Base-by-base conservation (phyloP, 2,797 vertebrate genomes). In the Atherinosoma microstoma region DNA sequence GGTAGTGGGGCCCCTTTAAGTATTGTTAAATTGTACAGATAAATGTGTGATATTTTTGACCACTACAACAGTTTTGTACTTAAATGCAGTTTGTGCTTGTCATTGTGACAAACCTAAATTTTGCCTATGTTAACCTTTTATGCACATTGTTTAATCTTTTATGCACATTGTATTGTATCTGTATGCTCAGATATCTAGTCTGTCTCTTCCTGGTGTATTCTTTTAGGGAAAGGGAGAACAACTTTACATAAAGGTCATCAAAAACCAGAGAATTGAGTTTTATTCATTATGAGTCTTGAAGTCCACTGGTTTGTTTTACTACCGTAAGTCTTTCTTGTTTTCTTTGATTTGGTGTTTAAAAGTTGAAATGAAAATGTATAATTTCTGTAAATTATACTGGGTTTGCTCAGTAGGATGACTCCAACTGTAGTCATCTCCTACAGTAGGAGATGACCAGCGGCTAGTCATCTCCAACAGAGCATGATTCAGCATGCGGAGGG, bases 11-110 rank as follows among this genome's bases (percentile, higher is more conserved):
- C 90, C 77, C 82, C 88, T 92, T 92, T 83, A 92, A 92, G 90
- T 94, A 93, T 94, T 95, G 93, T 95, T 94, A 83, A 95, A 94
- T 93, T 96, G 95, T 96, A 96, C 94, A 96, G 95, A 94, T 95
- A 95, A 95, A 95, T 95, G 95, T 96, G 93, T 95, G 89, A 95
- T 96, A 96, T 95, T 96, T 96, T 96, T 96, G 94, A 95, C 94
- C 95, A 96, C 95, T 95, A 95, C 94, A 94, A 93, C 94, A 92
- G 94, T 96, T 96, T 96, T 96, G 94, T 96, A 96, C 95, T 94
- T 88, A 89, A 94, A 94, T 92, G 94, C 95, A 95, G 92, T 94
- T 95, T 95, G 95, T 95, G 94, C 94, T 94, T 94, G 93, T 94
- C 93, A 92, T 89, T 90, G 94, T 95, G 94, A 96, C 94, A 95